Evolutionary conservation across 2,797 vertebrate genomes (phyloP).

Genomic region (Phoxinus dragarum): DNA sequence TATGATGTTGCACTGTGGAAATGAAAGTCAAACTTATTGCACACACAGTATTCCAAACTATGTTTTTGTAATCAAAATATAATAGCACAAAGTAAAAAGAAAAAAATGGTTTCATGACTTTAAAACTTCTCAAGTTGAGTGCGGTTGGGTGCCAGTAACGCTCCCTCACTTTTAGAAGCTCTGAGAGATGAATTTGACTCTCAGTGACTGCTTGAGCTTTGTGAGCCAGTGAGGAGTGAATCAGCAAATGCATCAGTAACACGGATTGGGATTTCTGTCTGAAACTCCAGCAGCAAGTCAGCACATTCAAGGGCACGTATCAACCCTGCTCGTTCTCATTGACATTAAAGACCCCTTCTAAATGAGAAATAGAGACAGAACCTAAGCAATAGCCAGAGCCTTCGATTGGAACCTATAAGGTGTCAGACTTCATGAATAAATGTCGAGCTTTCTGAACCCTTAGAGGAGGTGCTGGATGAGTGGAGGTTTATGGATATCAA

Average conservation of each 20-base stretch:
- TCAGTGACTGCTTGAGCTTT: constrained; percentile 5
- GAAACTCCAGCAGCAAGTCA: constrained; percentile 8
- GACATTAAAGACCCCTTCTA: constrained; percentile 21
- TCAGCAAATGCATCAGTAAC: constrained; percentile 14
- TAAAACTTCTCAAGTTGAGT: neutral
- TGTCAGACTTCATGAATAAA: constrained; percentile 40
- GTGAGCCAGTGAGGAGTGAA: constrained; percentile 18
- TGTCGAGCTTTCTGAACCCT: constrained; percentile 7
- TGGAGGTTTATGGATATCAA: neutral
- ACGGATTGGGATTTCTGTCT: neutral
- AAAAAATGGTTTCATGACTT: no score
- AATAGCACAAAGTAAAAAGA: no score
- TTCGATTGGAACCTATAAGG: constrained; percentile 9
- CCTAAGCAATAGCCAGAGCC: neutral
- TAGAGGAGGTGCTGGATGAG: neutral
- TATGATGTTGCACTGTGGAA: neutral
- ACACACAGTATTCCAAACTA: neutral
- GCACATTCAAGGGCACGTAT: constrained; percentile 14
- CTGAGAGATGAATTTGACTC: constrained; percentile 30
- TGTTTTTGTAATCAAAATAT: neutral
- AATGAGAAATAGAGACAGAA: constrained; percentile 28
- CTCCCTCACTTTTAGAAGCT: neutral
- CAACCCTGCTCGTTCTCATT: constrained; percentile 4
- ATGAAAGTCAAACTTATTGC: neutral
- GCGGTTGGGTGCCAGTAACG: neutral